These are phyloP conservation scores for Leptonema lineaticorne DNA, from an alignment of 1,140 invertebrate species.

Conservation along the genomic window DNA sequence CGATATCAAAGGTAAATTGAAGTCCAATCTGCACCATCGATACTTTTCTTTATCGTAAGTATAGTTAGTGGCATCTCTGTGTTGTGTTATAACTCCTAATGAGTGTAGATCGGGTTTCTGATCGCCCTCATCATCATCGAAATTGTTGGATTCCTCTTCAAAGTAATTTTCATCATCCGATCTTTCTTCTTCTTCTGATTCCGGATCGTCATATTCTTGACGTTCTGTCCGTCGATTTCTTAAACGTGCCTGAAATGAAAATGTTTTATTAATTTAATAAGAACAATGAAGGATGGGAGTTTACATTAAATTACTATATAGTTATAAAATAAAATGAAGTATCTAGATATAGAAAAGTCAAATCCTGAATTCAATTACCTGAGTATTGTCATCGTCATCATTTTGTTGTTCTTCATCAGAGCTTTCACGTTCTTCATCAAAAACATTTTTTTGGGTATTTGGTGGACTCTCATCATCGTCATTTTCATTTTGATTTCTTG, in stretches of 20 bases:
- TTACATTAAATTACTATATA: no score
- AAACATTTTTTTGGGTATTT: slow-evolving; percentile 56
- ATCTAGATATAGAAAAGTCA: no score
- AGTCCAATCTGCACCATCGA: slow-evolving; percentile 56
- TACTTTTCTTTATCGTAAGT: slow-evolving; percentile 71
- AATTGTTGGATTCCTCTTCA: slow-evolving; percentile 49
- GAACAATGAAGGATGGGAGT: no score
- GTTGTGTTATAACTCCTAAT: slow-evolving; percentile 24
- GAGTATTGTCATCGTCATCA: slow-evolving; percentile 61
- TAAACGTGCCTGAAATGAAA: slow-evolving; percentile 50
- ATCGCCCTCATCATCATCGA: slow-evolving; percentile 44
- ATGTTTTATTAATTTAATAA: no score
- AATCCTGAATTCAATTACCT: slow-evolving; percentile 43
- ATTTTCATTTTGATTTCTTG: slow-evolving; percentile 52
- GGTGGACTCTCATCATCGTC: slow-evolving; percentile 62
- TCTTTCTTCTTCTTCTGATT: slow-evolving; percentile 56
- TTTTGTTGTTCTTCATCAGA: slow-evolving; percentile 83
- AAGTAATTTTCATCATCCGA: slow-evolving; percentile 51
- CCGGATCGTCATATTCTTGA: slow-evolving; percentile 59
- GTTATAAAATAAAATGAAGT: neutral
- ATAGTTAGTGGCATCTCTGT: slow-evolving; percentile 62
- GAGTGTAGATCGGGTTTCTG: slow-evolving; percentile 43
- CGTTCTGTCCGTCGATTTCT: slow-evolving; percentile 53
- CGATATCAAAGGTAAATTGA: slow-evolving; percentile 66
- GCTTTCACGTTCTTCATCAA: slow-evolving; percentile 60